Conservation (phyloP, 1,140 invertebrate species). For the Drosophila orosa region DNA sequence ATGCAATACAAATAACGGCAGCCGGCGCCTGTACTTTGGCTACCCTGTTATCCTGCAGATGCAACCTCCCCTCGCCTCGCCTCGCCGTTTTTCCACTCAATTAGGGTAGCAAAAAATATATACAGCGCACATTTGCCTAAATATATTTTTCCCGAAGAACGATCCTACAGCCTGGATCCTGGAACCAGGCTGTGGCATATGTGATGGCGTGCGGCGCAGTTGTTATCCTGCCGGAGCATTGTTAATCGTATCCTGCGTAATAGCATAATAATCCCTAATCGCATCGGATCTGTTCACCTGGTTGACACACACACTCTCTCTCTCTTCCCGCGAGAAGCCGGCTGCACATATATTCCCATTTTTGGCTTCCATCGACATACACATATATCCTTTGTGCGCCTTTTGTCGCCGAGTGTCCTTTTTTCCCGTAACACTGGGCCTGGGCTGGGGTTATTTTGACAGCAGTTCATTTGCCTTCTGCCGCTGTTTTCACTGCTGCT, state of each 20-base stretch:
- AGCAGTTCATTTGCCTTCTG: slow-evolving; percentile 82
- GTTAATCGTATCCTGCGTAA: slow-evolving; percentile 83
- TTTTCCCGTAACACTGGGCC: slow-evolving; percentile 31
- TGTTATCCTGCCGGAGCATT: slow-evolving; percentile 69
- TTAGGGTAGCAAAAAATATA: slow-evolving; percentile 78
- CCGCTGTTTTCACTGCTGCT: slow-evolving; percentile 25
- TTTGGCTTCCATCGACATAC: slow-evolving; percentile 57
- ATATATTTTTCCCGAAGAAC: slow-evolving; percentile 22
- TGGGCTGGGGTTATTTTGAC: slow-evolving; percentile 79
- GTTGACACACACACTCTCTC: slow-evolving; percentile 50
- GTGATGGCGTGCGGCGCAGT: slow-evolving; percentile 77
- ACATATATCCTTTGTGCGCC: slow-evolving; percentile 60
- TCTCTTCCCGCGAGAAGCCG: slow-evolving; percentile 37
- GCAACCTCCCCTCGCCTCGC: slow-evolving; percentile 29
- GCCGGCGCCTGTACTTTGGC: slow-evolving; percentile 43
- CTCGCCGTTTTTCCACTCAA: slow-evolving; percentile 69
- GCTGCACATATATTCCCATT: slow-evolving; percentile 64
- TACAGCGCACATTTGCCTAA: slow-evolving; percentile 72
- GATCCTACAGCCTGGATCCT: slow-evolving; percentile 4
- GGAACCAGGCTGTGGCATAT: slow-evolving; percentile 67
- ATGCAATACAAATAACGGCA: slow-evolving; percentile 77
- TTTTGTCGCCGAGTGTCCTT: slow-evolving; percentile 58
- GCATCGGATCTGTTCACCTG: slow-evolving; percentile 82
- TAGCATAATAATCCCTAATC: slow-evolving; percentile 83
- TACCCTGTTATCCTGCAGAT: slow-evolving; percentile 58